phyloP scores from a whole-genome alignment of 2,113 vertebrate genomes.

The Sarotherodon lohbergeri region DNA sequence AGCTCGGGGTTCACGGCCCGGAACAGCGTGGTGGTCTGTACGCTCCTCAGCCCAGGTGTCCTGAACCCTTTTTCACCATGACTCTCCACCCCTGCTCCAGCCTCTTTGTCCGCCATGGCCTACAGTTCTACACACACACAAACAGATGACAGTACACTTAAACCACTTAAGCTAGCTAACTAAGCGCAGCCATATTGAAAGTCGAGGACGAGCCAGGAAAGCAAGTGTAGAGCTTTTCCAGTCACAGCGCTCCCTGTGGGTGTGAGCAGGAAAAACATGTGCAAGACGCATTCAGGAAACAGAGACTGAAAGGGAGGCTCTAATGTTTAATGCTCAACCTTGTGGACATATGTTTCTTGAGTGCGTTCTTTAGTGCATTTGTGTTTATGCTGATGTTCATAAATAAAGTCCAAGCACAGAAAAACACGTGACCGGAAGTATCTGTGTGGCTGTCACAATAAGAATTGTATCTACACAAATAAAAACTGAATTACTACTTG shows the following conservation, averaged over 20 bases:
- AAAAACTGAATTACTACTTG: background rate
- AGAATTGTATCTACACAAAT: background rate
- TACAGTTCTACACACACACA: background rate
- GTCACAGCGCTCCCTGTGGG: background rate
- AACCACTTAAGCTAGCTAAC: background rate
- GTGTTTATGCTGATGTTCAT: background rate
- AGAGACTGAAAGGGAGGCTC: background rate
- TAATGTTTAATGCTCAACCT: background rate
- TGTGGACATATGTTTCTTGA: background rate
- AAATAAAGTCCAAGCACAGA: background rate
- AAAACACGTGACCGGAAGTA: background rate
- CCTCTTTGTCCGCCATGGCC: constrained; percentile 75
- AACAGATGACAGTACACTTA: background rate
- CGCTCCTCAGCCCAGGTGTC: constrained; percentile 78
- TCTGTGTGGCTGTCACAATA: background rate
- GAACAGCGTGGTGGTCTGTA: constrained; percentile 84
- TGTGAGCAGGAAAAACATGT: background rate
- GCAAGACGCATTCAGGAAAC: background rate
- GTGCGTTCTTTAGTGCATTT: background rate
- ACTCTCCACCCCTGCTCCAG: constrained; percentile 47
- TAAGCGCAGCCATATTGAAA: background rate
- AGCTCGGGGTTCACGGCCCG: constrained; percentile 93
- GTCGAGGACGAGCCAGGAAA: background rate
- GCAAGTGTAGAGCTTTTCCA: background rate
- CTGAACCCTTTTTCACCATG: constrained; percentile 61